Percentiles rank a stretch among this genome's conserved stretches.
Conservation (phyloP, 1,140 invertebrate genomes). For the Chlorops oryzae region DNA sequence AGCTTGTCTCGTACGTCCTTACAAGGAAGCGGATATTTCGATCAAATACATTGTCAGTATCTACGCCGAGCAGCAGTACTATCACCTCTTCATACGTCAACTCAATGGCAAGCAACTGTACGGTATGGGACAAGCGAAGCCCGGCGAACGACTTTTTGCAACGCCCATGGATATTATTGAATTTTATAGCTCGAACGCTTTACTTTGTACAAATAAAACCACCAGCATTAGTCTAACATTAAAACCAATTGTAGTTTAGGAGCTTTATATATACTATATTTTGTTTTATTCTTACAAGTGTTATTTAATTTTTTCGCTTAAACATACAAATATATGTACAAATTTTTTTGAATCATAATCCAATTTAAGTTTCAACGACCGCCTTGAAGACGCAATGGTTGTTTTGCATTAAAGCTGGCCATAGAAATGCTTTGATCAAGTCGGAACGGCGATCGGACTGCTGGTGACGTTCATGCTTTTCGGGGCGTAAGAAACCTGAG, state of each 20-base stretch:
- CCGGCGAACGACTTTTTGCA: constrained; percentile 26
- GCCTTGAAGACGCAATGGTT: constrained; percentile 56
- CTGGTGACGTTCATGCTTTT: constrained; percentile 56
- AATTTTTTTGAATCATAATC: background rate
- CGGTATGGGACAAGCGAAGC: constrained; percentile 34
- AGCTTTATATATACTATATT: background rate
- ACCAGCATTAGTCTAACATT: constrained; percentile 29
- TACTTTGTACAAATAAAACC: constrained; percentile 38
- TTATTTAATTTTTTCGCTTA: too few species aligned
- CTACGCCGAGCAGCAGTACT: constrained; percentile 33
- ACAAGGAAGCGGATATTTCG: constrained; percentile 34
- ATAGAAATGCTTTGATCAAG: constrained; percentile 57
- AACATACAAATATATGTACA: background rate
- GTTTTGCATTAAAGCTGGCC: constrained; percentile 58
- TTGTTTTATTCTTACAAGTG: constrained; percentile 9
- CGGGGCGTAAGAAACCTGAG: constrained; percentile 40
- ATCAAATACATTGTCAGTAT: constrained; percentile 43
- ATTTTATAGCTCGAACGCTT: constrained; percentile 29
- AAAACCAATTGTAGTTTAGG: constrained; percentile 23
- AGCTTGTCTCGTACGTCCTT: constrained; percentile 40
- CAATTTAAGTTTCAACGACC: constrained; percentile 53
- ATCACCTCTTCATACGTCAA: constrained; percentile 38
- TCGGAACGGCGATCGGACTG: constrained; percentile 54
- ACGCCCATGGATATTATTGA: constrained; percentile 39
- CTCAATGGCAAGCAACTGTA: constrained; percentile 29